Base-by-base conservation (phyloP, 2,888 invertebrate genomes). In the Peribatodes rhomboidaria region DNA sequence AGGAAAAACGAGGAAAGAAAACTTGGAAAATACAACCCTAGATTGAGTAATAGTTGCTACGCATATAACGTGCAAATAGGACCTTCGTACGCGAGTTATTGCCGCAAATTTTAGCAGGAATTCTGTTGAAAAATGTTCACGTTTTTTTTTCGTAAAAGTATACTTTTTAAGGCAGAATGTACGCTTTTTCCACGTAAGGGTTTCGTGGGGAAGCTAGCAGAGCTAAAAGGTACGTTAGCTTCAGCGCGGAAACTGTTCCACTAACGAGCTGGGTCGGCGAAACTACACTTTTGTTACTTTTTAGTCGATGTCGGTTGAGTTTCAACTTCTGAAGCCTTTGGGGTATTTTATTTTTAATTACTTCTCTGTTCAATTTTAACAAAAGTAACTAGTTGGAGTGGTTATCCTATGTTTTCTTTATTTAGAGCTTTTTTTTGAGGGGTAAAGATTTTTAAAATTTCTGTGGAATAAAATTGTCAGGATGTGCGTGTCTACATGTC, bases 21-120 rank as follows among this genome's bases (percentile, higher is more conserved):
- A 50, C 50, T 50, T 16, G 35, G 35, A 50, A 37, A 50, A 50
- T 50, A 50, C 18, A 7, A 50, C 35, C 50, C 35, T 35, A 50
- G 50, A 50, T 50, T 50, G 35, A 50, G 35, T 37, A 16, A 49
- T 49, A 49, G 35, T 37, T 9, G 8, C 18, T n/a, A 35, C 35
- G 20, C 13, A 13, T 20, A 69, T 62, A 50, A 69, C 68, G 67
- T 66, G 67, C 66, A 62, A 73, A 73, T 61, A 62, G 53, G 54
- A 50, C 46, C 59, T 56, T 52, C 64, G 56, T 31, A 59, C 41
- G 49, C 53, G 47, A 53, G 57, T 47, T 53, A 63, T 41, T 39
- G 50, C 59, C 31, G 39, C 31, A 39, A 46, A 53, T 63, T 53
- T 57, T 42, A 50, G 35, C 42, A 20, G 31, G n/a, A 50, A 46